phyloP scores from a whole-genome alignment of 2,888 invertebrate genomes.

The Eupithecia insigniata region DNA sequence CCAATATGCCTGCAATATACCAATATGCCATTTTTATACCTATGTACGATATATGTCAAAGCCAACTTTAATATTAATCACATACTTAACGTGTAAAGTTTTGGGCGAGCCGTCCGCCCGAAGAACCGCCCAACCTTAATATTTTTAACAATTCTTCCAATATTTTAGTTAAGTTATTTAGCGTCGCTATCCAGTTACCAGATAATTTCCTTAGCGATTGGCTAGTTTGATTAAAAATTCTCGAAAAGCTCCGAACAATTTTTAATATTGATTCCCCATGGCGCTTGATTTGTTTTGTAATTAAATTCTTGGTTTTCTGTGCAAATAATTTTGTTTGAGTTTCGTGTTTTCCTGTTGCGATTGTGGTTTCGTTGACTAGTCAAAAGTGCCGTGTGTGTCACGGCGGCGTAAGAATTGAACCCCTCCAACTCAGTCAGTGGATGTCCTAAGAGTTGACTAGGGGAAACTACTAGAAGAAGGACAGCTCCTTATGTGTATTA shows the following conservation, averaged over 20 bases:
- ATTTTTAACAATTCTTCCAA: slow-evolving; percentile 46
- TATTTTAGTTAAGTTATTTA: slow-evolving; percentile 55
- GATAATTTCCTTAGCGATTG: slow-evolving; percentile 47
- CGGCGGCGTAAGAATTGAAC: neutral
- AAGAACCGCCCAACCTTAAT: slow-evolving; percentile 34
- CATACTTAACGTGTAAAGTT: neutral
- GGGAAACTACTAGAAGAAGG: neutral
- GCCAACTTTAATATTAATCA: too few relatives aligned
- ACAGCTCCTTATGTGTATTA: neutral
- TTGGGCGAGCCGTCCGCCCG: slow-evolving; percentile 15
- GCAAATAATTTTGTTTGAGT: slow-evolving; percentile 6
- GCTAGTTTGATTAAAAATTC: slow-evolving; percentile 49
- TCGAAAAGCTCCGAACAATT: slow-evolving; percentile 40
- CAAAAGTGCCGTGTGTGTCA: neutral
- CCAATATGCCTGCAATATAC: too few relatives aligned
- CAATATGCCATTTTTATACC: too few relatives aligned
- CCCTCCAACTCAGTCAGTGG: neutral
- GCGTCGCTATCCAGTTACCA: slow-evolving; percentile 43
- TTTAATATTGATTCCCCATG: slow-evolving; percentile 33
- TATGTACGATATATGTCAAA: too few relatives aligned
- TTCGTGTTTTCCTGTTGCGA: neutral
- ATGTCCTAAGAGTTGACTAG: neutral
- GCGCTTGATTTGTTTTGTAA: slow-evolving; percentile 32
- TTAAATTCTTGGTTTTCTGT: slow-evolving; percentile 32
- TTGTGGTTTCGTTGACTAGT: neutral